Percentiles rank a stretch among this genome's conserved stretches.
Evolutionary conservation across 2,113 vertebrate species (phyloP).

Genomic region (Cololabis saira): DNA sequence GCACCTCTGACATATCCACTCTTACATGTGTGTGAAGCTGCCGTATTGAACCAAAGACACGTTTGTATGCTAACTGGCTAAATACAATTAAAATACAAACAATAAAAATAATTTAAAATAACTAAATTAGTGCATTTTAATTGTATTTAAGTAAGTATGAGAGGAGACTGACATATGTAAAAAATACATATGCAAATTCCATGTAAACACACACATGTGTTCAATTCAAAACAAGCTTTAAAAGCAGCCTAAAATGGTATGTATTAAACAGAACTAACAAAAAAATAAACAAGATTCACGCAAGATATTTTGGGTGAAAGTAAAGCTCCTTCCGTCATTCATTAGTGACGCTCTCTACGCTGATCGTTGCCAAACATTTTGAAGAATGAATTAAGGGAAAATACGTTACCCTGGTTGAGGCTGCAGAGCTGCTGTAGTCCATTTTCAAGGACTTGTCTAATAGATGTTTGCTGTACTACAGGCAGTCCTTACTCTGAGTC

Average conservation of each 20-base stretch:
- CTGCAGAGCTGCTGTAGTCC: constrained; percentile 43
- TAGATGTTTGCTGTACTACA: constrained; percentile 22
- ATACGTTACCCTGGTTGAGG: constrained; percentile 65
- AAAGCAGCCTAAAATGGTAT: not conserved
- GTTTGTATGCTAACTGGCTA: too few species aligned
- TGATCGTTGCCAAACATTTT: not conserved
- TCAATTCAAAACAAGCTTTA: constrained; percentile 2
- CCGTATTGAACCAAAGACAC: too few species aligned
- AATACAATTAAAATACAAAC: too few species aligned
- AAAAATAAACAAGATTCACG: not conserved
- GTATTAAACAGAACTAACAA: too few species aligned
- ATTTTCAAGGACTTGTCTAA: constrained; percentile 51
- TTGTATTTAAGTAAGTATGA: not conserved
- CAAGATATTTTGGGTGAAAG: not conserved
- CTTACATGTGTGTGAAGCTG: too few species aligned
- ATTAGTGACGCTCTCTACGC: not conserved
- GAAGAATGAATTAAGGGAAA: constrained; percentile 1
- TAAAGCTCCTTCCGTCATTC: not conserved
- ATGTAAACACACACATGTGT: too few species aligned
- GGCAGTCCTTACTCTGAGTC: constrained; percentile 19
- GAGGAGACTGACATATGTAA: not conserved
- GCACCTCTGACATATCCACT: constrained; percentile 13
- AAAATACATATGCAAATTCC: not conserved
- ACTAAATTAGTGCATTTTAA: too few species aligned
- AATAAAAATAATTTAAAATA: too few species aligned